phyloP scores from a whole-genome alignment of 2,888 invertebrate species.

The Protodeltote pygarga region DNA sequence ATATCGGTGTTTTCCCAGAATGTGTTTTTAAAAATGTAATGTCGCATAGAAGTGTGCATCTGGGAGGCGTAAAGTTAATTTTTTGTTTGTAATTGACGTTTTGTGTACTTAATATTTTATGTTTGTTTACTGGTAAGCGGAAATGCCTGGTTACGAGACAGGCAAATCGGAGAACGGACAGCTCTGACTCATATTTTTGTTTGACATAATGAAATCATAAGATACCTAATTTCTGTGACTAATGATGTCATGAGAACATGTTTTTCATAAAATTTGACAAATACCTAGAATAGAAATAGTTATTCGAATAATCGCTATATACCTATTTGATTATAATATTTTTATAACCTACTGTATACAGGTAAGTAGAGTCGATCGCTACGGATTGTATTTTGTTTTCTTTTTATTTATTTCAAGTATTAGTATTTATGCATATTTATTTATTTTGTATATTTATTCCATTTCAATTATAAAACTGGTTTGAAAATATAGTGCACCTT shows the following conservation, averaged over 20 bases:
- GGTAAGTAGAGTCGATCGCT: no score
- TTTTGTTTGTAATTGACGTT: conserved; percentile 76
- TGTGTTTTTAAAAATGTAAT: conserved; percentile 85
- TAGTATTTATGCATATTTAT: no score
- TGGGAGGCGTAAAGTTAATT: conserved; percentile 81
- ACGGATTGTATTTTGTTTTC: no score
- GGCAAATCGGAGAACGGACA: conserved; percentile 38
- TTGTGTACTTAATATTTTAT: conserved; percentile 80
- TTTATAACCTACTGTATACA: no score
- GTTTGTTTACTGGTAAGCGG: conserved; percentile 72
- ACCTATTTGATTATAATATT: no score
- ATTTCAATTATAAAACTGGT: no score
- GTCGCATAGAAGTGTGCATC: conserved; percentile 69
- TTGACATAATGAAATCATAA: conserved; percentile 67
- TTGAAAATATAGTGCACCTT: no score
- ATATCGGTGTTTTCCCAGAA: conserved; percentile 71
- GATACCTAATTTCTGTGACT: conserved; percentile 36
- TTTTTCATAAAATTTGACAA: conserved; percentile 21
- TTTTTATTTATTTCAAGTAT: no score
- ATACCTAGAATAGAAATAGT: no score
- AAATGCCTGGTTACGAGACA: conserved; percentile 61
- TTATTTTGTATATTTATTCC: no score
- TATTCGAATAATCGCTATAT: no score
- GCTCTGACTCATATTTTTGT: conserved; percentile 65
- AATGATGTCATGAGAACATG: conserved; percentile 44